Percentiles rank a stretch among this genome's conserved stretches.
Conservation (phyloP, 2,797 vertebrate genomes). For the Betta splendens region DNA sequence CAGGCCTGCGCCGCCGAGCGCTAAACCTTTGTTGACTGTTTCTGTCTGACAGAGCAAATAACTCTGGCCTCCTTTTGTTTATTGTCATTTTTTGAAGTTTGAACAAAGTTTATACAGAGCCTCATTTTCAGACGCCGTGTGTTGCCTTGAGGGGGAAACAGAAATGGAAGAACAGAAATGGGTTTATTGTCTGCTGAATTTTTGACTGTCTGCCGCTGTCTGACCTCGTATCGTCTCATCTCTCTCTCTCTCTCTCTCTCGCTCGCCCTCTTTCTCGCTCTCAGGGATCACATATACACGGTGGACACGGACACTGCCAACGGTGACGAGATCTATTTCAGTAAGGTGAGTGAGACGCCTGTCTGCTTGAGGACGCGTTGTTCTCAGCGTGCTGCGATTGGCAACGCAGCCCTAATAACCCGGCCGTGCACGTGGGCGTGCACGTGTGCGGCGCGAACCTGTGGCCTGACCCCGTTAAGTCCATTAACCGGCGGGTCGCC, state of each 20-base stretch:
- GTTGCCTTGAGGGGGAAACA: slow-evolving; percentile 60
- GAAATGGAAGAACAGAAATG: slow-evolving; percentile 40
- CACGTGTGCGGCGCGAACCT: slow-evolving; percentile 30
- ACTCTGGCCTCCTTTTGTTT: slow-evolving; percentile 79
- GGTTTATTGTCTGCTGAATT: slow-evolving; percentile 64
- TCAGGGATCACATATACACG: slow-evolving; percentile 98
- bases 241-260: slow-evolving; percentile 25
- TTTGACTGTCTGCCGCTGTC: slow-evolving; percentile 65
- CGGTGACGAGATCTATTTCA: slow-evolving; percentile 97
- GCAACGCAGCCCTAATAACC: slow-evolving; percentile 56
- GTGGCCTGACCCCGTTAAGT: slow-evolving; percentile 71
- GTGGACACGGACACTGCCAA: slow-evolving; percentile 93
- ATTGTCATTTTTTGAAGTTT: slow-evolving; percentile 78
- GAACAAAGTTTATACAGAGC: slow-evolving; percentile 81
- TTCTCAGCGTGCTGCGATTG: slow-evolving; percentile 44
- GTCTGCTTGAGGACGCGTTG: slow-evolving; percentile 47
- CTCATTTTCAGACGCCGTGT: slow-evolving; percentile 65
- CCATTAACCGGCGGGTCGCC: slow-evolving; percentile 79
- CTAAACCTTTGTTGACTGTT: slow-evolving; percentile 82
- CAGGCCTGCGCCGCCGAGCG: slow-evolving; percentile 68
- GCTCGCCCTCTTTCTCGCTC: slow-evolving; percentile 29
- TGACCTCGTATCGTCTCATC: slow-evolving; percentile 68
- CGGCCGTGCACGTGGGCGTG: slow-evolving; percentile 5
- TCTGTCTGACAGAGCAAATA: slow-evolving; percentile 81
- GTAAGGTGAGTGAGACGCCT: slow-evolving; percentile 90